Conservation (phyloP, 1,140 invertebrate genomes). For the Drosophila triauraria region DNA sequence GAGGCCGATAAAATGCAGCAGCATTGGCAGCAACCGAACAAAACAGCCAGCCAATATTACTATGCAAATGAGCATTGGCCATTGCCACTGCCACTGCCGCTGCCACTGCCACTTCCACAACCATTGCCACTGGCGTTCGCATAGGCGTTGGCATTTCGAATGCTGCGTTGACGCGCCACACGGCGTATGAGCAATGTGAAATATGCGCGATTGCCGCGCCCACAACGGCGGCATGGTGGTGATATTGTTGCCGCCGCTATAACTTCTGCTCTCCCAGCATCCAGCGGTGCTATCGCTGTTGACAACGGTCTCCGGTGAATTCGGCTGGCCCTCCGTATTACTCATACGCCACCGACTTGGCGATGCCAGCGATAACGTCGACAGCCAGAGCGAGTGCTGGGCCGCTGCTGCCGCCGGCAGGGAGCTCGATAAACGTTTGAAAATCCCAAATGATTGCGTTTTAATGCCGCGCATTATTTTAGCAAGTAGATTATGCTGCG, state of each 20-base stretch:
- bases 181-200: conserved; percentile 78
- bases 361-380: conserved; percentile 35
- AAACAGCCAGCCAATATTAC: conserved; percentile 72
- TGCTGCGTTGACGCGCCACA: conserved; percentile 51
- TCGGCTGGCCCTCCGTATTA: conserved; percentile 67
- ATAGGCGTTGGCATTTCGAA: conserved; percentile 39
- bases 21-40: conserved; percentile 41
- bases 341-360: conserved; percentile 74
- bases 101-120: conserved; percentile 29
- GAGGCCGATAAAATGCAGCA: conserved; percentile 75
- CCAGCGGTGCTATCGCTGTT: conserved; percentile 37
- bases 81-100: conserved; percentile 38
- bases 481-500: conserved; percentile 84
- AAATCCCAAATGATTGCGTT: conserved; percentile 85
- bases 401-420: conserved; percentile 51
- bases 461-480: conserved; percentile 85
- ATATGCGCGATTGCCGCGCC: conserved; percentile 66
- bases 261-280: conserved; percentile 41
- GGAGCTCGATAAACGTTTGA: conserved; percentile 84
- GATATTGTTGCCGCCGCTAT: conserved; percentile 11
- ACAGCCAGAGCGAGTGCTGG: conserved; percentile 33
- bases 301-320: conserved; percentile 71
- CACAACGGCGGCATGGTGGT: conserved; percentile 30
- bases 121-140: conserved; percentile 56
- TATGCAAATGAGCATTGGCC: conserved; percentile 78